phyloP scores from a whole-genome alignment of 2,888 invertebrate species.

The Coecobrya sp. region DNA sequence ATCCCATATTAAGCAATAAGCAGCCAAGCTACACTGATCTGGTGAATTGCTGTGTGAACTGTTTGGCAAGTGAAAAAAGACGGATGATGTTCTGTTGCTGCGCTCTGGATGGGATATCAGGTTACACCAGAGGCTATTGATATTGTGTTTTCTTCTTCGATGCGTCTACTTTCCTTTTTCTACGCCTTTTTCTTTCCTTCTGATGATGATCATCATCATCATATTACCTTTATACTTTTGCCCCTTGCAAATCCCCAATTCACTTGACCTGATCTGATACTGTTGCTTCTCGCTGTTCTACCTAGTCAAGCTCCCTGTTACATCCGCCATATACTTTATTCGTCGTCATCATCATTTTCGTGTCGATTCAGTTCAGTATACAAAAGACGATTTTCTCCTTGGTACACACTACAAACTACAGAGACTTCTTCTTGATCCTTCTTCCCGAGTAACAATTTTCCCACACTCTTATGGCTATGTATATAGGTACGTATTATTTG shows the following conservation, averaged over 20 bases:
- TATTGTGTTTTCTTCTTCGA: constrained; percentile 67
- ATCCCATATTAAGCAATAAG: constrained; percentile 41
- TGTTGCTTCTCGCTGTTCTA: constrained; percentile 49
- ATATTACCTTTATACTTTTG: constrained; percentile 14
- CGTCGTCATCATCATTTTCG: constrained; percentile 44
- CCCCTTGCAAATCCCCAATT: constrained; percentile 45
- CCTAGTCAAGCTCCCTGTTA: neutral
- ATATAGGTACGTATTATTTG: neutral
- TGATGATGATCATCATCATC: neutral
- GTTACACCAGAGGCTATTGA: constrained; percentile 78
- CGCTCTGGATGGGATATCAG: constrained; percentile 64
- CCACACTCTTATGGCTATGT: constrained; percentile 39
- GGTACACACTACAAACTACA: constrained; percentile 42
- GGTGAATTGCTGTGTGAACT: constrained; percentile 50
- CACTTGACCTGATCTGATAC: constrained; percentile 45
- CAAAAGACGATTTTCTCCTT: constrained; percentile 48
- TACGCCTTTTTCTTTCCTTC: neutral
- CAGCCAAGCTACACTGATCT: constrained; percentile 2
- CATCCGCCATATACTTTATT: constrained; percentile 2
- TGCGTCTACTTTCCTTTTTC: constrained; percentile 39
- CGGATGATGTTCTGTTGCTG: constrained; percentile 32
- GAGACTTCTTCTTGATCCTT: constrained; percentile 31
- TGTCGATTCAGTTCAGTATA: constrained; percentile 50
- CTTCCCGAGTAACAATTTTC: constrained; percentile 39
- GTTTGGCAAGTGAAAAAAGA: neutral